Percentiles rank a stretch among this genome's conserved stretches.
These are phyloP conservation scores for Cheilosia soror DNA, from an alignment of 2,888 invertebrate species.

Conservation along the genomic window DNA sequence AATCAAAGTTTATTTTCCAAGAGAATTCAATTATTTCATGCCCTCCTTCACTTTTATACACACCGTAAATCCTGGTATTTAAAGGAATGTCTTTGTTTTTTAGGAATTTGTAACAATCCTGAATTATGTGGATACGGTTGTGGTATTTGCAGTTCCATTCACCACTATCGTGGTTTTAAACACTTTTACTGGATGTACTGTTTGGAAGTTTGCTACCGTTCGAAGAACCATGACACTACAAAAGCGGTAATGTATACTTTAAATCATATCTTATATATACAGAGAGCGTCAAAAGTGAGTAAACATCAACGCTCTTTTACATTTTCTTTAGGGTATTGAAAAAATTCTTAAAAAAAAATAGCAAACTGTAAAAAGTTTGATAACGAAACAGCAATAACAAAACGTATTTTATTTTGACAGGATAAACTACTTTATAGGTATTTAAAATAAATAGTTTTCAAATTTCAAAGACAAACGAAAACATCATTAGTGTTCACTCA, in stretches of 20 bases:
- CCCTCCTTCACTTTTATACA: neutral
- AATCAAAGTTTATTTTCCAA: too few relatives aligned
- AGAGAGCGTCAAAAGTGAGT: too few relatives aligned
- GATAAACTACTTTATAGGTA: too few relatives aligned
- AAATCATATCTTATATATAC: neutral
- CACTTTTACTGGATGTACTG: conserved; percentile 87
- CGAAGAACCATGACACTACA: conserved; percentile 83
- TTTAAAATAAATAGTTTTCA: too few relatives aligned
- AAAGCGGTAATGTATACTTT: conserved; percentile 79
- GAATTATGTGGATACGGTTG: conserved; percentile 88
- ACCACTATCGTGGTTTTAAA: conserved; percentile 89
- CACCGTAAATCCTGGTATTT: neutral
- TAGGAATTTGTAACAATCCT: conserved; percentile 86
- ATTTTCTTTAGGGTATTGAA: too few relatives aligned
- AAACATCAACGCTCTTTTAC: too few relatives aligned
- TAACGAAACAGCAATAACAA: too few relatives aligned
- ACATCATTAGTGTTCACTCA: too few relatives aligned
- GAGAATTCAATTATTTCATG: neutral
- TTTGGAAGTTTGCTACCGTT: conserved; percentile 86
- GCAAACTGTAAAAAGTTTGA: too few relatives aligned
- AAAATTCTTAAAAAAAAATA: too few relatives aligned
- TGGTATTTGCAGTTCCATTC: conserved; percentile 90
- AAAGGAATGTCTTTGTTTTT: conserved; percentile 74
- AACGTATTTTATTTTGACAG: too few relatives aligned
- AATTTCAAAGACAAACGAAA: too few relatives aligned